These are phyloP conservation scores for Drosophila kuntzei DNA, from an alignment of 2,888 invertebrate genomes.

Conservation along the genomic window DNA sequence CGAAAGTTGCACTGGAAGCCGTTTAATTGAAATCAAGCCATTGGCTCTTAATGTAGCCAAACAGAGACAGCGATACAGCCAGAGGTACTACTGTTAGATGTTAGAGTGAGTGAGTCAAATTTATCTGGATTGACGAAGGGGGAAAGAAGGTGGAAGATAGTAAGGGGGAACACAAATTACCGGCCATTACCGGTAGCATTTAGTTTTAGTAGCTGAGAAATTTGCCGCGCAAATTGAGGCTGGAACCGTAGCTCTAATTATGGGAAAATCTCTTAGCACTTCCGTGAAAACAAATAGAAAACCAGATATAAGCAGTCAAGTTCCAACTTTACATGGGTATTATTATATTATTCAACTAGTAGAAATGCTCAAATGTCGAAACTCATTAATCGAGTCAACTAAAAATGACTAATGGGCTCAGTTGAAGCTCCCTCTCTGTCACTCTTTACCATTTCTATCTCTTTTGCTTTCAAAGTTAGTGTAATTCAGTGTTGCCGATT, in stretches of 20 bases:
- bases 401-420: conserved; percentile 72
- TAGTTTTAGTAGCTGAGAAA: conserved; percentile 76
- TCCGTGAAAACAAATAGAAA: conserved; percentile 66
- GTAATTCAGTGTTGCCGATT: not conserved
- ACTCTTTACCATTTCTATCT: not conserved
- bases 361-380: conserved; percentile 71
- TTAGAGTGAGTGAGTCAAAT: conserved; percentile 1
- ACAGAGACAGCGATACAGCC: conserved; percentile 15
- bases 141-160: not conserved
- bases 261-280: conserved; percentile 74
- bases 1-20: conserved; percentile 65
- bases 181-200: conserved; percentile 75
- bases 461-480: not conserved
- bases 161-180: conserved; percentile 54
- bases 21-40: conserved; percentile 74
- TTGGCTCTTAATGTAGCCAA: conserved; percentile 21
- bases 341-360: conserved; percentile 28
- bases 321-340: conserved; percentile 14
- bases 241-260: conserved; percentile 72
- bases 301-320: conserved; percentile 19
- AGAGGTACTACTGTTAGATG: not conserved
- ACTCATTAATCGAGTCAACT: conserved; percentile 81
- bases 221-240: conserved; percentile 66
- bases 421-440: conserved; percentile 20
- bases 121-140: not conserved